Base-by-base conservation (phyloP, 2,113 vertebrate genomes). In the Lonchura striata region DNA sequence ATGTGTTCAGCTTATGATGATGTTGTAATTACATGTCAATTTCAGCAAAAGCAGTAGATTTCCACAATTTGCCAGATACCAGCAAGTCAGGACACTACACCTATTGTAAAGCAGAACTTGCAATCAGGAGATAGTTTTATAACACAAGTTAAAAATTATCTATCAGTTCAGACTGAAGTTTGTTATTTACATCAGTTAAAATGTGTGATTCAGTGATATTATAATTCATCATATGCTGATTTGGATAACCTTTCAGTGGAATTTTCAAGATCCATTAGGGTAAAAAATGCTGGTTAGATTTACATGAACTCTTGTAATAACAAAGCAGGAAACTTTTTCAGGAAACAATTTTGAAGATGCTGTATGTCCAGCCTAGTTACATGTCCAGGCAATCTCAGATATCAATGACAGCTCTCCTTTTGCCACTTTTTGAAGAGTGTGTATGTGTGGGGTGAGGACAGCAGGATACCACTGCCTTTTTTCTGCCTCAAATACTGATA, bases 381-480 rank as follows among this genome's bases (percentile, higher is more conserved):
- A 9, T 15, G 37, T 12, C 5, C 18, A 76, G n/a, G 21, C 1
- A 6, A 47, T 28, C 41, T 65, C 41, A 31, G 9, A 10, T 68
- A 44, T 23, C 53, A 49, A 15, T 37, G 42, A 56, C 20, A 81
- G 2, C 2, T 68, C 33, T 71, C 25, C 30, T 54, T 50, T 33
- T 30, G 42, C 59, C 10, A 27, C 7, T 11, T 7, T 20, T 59
- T 63, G 15, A 86, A 49, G 52, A 69, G 2, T 53, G 19, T 17
- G 31, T 1, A 0, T 14, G 17, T 8, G 25, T 0, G 0, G 33
- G 20, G 5, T 0, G 0, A 17, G 8, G 7, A 31, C 8, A 31
- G 25, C 1, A 0, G 20, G 56, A 6, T 9, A n/a, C 37, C 28
- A 18, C n/a, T 83, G 37, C 7, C 15, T 53, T 54, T 72, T 57